Evolutionary conservation across 2,888 invertebrate species (phyloP), one percentile per base, ranked within the genome.

Genomic region (Eupithecia exiguata): DNA sequence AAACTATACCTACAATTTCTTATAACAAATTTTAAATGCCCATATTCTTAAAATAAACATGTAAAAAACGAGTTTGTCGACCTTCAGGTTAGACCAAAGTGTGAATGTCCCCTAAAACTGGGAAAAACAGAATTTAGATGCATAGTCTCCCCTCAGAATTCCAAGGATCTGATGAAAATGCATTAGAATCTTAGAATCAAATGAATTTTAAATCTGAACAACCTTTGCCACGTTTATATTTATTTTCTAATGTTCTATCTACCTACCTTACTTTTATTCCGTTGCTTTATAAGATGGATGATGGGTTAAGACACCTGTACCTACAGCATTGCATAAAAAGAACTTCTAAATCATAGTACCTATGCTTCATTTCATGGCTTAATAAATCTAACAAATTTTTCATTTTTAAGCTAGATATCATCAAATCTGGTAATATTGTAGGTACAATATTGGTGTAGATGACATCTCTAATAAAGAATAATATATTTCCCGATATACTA

Each of bases 111-210:
- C 79, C 78, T 82, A 82, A 77, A 43, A 63, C 38, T 68, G 65
- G 62, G 21, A 16, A 68, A 70, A 70, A 46, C 43, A 61, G 58
- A 70, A 49, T 72, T 62, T 53, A 40, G 21, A 71, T 77, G 81
- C 71, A 82, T 83, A 83, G 82, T 77, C 82, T 82, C 78, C 75
- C 74, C 79, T 80, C 79, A 79, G 81, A 80, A 81, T 84, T 81
- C 84, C 77, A 84, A 84, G 84, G 83, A 84, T 83, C 82, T 82
- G 73, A 86, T 88, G 80, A 83, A 86, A 86, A 89, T 89, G 76
- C 84, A 89, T 88, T 82, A 84, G 81, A 72, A 58, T 46, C 74
- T 88, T 82, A 84, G 81, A 72, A 58, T 46, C 74, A 74, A 81
- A 83, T 80, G 78, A 84, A 82, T 83, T 84, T 83, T 69, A 75